Evolutionary conservation across 2,113 vertebrate genomes (phyloP).

Genomic region (Prunella himalayana): DNA sequence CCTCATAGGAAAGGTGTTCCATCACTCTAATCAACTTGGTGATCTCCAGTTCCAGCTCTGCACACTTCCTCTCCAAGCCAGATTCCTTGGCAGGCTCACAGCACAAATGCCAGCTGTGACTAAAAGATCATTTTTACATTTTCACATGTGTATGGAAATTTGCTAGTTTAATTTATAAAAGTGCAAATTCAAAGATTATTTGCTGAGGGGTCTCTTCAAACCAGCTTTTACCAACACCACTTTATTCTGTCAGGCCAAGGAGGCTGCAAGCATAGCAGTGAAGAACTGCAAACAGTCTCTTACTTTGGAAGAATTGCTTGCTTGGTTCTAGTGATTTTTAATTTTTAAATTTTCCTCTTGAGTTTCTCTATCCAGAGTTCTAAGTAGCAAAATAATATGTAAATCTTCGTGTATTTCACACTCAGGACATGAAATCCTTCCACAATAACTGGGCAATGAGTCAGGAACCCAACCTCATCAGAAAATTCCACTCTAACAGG

Average conservation of each 20-base stretch:
- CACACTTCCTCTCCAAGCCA: rapidly evolving
- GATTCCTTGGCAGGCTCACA: background rate
- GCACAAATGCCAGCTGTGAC: background rate
- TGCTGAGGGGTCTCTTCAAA: background rate
- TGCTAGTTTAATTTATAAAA: background rate
- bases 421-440: background rate
- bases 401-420: background rate
- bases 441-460: background rate
- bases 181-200: background rate
- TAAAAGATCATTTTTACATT: background rate
- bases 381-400: background rate
- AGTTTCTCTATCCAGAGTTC: background rate
- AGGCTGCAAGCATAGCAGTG: rapidly evolving
- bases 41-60: background rate
- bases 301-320: background rate
- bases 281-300: background rate
- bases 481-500: background rate
- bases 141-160: background rate
- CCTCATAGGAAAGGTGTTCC: background rate
- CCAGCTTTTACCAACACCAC: background rate
- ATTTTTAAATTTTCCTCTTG: background rate
- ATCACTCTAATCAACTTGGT: background rate
- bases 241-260: background rate
- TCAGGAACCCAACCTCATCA: background rate
- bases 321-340: background rate